phyloP scores from a whole-genome alignment of 2,113 vertebrate genomes.

The Girardinichthys multiradiatus region DNA sequence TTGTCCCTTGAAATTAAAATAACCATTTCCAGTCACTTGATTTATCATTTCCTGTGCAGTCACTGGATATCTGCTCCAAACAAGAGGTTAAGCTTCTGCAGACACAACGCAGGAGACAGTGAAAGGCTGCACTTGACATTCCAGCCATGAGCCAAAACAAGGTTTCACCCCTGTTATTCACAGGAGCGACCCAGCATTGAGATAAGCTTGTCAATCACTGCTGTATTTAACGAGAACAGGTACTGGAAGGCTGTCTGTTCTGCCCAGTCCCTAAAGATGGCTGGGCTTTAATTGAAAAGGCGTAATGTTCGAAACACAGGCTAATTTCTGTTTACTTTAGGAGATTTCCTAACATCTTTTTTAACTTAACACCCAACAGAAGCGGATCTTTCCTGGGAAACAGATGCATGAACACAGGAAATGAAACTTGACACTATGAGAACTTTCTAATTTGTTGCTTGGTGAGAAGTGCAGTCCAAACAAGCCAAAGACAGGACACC shows the following conservation, averaged over 20 bases:
- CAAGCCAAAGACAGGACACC: constrained; percentile 10
- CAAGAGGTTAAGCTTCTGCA: constrained; percentile 21
- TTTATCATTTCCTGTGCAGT: constrained; percentile 46
- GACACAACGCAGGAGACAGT: constrained; percentile 46
- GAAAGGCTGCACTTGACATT: constrained; percentile 63
- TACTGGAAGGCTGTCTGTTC: constrained; percentile 2
- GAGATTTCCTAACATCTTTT: neutral
- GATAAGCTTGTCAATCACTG: constrained; percentile 65
- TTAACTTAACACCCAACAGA: neutral
- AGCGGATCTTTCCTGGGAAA: constrained; percentile 23
- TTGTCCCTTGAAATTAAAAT: neutral
- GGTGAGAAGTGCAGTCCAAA: constrained; percentile 23
- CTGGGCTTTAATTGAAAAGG: neutral
- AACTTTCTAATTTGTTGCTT: neutral
- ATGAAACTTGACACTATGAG: constrained; percentile 5
- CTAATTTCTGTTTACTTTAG: neutral
- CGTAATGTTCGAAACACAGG: neutral
- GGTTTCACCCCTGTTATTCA: constrained; percentile 61
- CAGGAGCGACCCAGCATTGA: constrained; percentile 12
- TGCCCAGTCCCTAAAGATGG: constrained; percentile 20
- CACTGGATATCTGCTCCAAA: constrained; percentile 13
- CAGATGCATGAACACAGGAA: constrained; percentile 26
- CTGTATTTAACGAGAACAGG: constrained; percentile 26
- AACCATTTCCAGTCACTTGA: constrained; percentile 43
- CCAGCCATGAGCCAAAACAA: constrained; percentile 59